Evolutionary conservation across 1,140 invertebrate genomes (phyloP).

Genomic region (Phortica variegata): DNA sequence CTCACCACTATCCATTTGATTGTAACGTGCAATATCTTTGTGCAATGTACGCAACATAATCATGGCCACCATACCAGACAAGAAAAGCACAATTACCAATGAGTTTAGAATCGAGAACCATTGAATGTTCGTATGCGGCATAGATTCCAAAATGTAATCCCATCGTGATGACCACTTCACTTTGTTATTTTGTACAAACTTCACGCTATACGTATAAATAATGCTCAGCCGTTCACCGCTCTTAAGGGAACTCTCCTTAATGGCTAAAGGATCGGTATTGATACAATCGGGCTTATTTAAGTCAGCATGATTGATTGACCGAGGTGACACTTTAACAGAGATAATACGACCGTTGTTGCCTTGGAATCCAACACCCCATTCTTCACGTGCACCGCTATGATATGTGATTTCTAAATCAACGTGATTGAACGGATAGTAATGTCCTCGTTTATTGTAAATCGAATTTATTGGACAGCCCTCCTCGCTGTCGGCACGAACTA

Average conservation of each 20-base stretch:
- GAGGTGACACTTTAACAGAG: constrained; percentile 72
- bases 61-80: constrained; percentile 99
- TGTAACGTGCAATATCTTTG: constrained; percentile 98
- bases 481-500: constrained; percentile 58
- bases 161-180: constrained; percentile 98
- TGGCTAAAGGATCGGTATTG: constrained; percentile 65
- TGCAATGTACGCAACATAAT: constrained; percentile 95
- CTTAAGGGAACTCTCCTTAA: constrained; percentile 62
- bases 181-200: constrained; percentile 76
- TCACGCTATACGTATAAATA: constrained; percentile 85
- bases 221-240: constrained; percentile 66
- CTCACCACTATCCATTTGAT: constrained; percentile 94
- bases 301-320: constrained; percentile 71
- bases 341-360: constrained; percentile 89
- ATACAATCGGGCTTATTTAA: constrained; percentile 60
- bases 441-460: constrained; percentile 64
- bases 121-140: constrained; percentile 98
- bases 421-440: constrained; percentile 95
- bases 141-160: constrained; percentile 98
- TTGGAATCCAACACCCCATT: constrained; percentile 77
- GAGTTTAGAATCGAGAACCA: constrained; percentile 97
- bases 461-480: constrained; percentile 57
- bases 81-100: constrained; percentile 82
- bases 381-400: constrained; percentile 81
- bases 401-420: constrained; percentile 92